Conservation (phyloP, 2,113 vertebrate genomes). For the Pelmatolapia mariae region DNA sequence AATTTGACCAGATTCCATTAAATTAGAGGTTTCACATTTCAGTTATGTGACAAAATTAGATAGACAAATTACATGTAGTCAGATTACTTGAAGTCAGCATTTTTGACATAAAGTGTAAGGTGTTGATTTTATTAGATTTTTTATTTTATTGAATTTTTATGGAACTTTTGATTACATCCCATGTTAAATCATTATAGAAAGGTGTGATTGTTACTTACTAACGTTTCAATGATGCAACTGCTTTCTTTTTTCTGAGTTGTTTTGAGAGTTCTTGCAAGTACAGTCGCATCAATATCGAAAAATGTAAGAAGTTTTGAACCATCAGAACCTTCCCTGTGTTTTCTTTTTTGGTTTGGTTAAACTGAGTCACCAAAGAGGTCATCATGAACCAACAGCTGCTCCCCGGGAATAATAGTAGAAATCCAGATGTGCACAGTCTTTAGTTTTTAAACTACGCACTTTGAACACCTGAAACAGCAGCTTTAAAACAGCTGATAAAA, state of each 20-base stretch:
- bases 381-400: neutral
- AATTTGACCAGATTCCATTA: neutral
- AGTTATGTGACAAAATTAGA: neutral
- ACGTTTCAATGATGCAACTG: neutral
- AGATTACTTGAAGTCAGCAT: neutral
- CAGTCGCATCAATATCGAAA: rapidly evolving
- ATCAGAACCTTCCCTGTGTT: neutral
- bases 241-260: neutral
- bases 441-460: neutral
- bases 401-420: neutral
- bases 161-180: neutral
- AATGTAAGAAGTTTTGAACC: rapidly evolving
- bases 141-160: neutral
- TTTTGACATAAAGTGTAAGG: rapidly evolving
- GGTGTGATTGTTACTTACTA: neutral
- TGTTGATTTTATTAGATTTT: neutral
- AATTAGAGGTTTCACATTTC: rapidly evolving
- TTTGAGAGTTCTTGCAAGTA: neutral
- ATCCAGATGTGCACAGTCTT: neutral
- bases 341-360: neutral
- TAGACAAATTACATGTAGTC: neutral
- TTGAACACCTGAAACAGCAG: neutral
- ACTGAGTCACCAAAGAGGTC: neutral
- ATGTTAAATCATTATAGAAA: neutral
- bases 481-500: neutral